Percentiles rank a stretch among this genome's conserved stretches.
phyloP scores from a whole-genome alignment of 2,888 invertebrate genomes.

The Idaea dimidiata region DNA sequence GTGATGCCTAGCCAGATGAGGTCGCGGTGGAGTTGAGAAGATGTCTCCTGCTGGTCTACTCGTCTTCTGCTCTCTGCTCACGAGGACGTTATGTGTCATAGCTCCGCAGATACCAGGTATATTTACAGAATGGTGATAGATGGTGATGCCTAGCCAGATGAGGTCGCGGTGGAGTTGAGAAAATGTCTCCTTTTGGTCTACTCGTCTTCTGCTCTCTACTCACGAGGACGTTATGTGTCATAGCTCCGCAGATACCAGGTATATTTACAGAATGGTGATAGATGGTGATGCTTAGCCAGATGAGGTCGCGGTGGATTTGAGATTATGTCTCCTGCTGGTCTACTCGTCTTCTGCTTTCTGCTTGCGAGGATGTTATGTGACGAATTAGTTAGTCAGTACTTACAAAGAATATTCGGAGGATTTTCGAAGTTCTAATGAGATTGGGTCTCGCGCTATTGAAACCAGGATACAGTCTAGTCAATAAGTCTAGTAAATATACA shows the following conservation, averaged over 20 bases:
- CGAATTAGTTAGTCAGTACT: too few species aligned
- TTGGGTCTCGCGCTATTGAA: too few species aligned
- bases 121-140: conserved; percentile 47
- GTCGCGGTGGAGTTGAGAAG: conserved; percentile 58
- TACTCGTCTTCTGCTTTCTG: conserved; percentile 68
- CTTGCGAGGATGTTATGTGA: conserved; percentile 67
- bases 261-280: conserved; percentile 4
- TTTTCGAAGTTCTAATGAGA: too few species aligned
- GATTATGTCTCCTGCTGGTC: conserved; percentile 66
- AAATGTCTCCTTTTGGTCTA: conserved; percentile 65
- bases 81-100: conserved; percentile 67
- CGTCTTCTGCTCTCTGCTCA: conserved; percentile 68
- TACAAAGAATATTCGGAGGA: too few species aligned
- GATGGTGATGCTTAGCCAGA: conserved; percentile 39
- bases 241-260: conserved; percentile 73
- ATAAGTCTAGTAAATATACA: too few species aligned
- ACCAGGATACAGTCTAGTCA: too few species aligned
- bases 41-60: conserved; percentile 68
- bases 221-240: conserved; percentile 66
- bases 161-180: conserved; percentile 60
- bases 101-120: conserved; percentile 71
- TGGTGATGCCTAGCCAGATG: conserved; percentile 48
- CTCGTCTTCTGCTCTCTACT: conserved; percentile 69
- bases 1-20: conserved; percentile 53
- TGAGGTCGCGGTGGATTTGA: conserved; percentile 62